Percentiles rank a stretch among this genome's conserved stretches.
phyloP scores from a whole-genome alignment of 2,888 invertebrate species.

The Agrotis puta region DNA sequence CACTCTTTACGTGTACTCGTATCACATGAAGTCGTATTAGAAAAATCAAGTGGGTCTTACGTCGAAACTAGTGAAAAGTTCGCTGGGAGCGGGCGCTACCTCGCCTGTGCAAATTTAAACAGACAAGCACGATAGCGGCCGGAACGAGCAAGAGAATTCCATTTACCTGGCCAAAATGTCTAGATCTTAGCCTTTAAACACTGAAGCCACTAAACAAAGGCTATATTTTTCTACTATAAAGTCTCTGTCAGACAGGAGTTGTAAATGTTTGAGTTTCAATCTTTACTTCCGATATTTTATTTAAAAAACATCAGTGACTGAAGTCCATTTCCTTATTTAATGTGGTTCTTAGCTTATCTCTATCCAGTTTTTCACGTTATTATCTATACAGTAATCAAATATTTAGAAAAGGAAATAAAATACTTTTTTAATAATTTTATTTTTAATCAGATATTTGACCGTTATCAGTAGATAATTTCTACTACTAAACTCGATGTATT shows the following conservation, averaged over 20 bases:
- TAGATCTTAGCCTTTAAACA: conserved; percentile 52
- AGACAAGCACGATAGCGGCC: conserved; percentile 69
- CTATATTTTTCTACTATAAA: conserved; percentile 30
- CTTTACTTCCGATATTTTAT: background rate
- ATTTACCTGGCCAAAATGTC: conserved; percentile 74
- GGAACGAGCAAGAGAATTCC: conserved; percentile 78
- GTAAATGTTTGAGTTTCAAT: background rate
- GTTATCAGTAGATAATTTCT: background rate
- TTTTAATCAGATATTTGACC: no score
- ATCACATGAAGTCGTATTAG: conserved; percentile 38
- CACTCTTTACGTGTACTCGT: background rate
- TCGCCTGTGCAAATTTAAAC: conserved; percentile 77
- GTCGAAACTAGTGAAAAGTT: conserved; percentile 69
- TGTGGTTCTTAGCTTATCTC: no score
- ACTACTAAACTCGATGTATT: background rate
- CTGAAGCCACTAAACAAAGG: conserved; percentile 32
- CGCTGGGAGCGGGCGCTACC: conserved; percentile 48
- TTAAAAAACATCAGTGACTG: no score
- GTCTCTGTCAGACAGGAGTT: background rate
- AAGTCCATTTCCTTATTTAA: no score
- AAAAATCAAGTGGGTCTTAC: conserved; percentile 54
- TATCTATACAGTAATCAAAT: no score
- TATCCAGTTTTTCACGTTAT: no score
- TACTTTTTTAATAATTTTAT: no score
- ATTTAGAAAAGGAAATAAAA: no score